Evolutionary conservation across 2,888 invertebrate genomes (phyloP), one percentile per base, ranked within the genome.

Genomic region (Petrophora chlorosata): DNA sequence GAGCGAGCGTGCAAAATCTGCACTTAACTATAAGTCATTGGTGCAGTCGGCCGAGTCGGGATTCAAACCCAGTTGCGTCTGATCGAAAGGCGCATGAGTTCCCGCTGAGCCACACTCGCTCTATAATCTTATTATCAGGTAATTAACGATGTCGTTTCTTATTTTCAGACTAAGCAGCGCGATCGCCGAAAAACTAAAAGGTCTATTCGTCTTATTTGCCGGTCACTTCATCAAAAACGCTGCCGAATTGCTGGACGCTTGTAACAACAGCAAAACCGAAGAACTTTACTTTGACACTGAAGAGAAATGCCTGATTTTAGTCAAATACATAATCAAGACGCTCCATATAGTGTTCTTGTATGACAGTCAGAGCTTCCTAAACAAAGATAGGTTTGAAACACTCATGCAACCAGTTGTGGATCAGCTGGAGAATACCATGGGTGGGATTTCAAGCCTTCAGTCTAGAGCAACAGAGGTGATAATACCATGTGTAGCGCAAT

Each of bases 171-270:
- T 97, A 19, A 95, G 96, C 47, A 92, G 92, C 53, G 93, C 93
- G 29, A 93, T 98, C 36, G 96, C 97, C 0, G 94, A 95, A 41
- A 93, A 94, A 52, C 85, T 99, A 3, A 96, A 97, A 79, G 95
- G 96, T 3, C 85, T 99, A 0, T 98, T 98, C 78, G 95, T 96
- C 0, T 85, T 97, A n/a, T 98, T 98, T 49, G 97, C 97, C 33
- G 95, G 95, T 0, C 95, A 96, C 67, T 95, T 97, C 63, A 87
- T 98, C 9, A 94, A 94, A 67, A 95, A 97, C 76, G 94, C 96
- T 0, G 94, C 96, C 0, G 90, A 92, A 0, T 79, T 96, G n/a
- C 82, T 96, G 8, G 93, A 93, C 45, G 80, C 91, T 23, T 95
- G 94, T 67, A 96, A 97, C 76, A 84, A 81, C 1, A 85, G 90